Percentiles rank a stretch among this genome's conserved stretches.
These are phyloP conservation scores for Nysson spinosus DNA, from an alignment of 2,888 invertebrate genomes.

Conservation along the genomic window DNA sequence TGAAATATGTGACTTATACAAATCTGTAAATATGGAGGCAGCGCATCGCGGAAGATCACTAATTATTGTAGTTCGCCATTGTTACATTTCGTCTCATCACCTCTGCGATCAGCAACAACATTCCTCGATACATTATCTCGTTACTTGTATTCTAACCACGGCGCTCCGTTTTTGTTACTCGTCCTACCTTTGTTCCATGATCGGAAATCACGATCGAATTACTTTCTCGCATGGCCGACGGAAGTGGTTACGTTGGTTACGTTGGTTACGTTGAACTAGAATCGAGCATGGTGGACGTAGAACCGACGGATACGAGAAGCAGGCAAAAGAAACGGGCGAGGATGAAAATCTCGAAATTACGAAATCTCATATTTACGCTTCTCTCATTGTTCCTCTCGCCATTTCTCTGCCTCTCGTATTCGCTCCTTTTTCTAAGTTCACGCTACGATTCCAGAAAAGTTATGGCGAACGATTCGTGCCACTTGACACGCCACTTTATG, in stretches of 20 bases:
- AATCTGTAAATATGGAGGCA: slow-evolving; percentile 10
- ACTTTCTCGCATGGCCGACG: no score
- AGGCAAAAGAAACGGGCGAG: slow-evolving; percentile 3
- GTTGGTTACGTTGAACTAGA: background rate
- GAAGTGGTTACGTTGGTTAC: background rate
- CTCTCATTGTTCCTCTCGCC: slow-evolving; percentile 39
- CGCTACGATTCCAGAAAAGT: background rate
- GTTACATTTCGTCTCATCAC: slow-evolving; percentile 22
- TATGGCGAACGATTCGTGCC: background rate
- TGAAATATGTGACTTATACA: slow-evolving; percentile 48
- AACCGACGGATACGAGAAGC: background rate
- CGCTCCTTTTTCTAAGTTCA: no score
- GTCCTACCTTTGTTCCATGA: slow-evolving; percentile 1
- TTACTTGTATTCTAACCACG: no score
- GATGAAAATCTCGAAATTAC: slow-evolving; percentile 33
- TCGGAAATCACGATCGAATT: no score
- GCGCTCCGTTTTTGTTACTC: slow-evolving; percentile 6
- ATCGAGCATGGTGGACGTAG: background rate
- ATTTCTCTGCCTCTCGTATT: slow-evolving; percentile 17
- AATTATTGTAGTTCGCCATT: slow-evolving; percentile 40
- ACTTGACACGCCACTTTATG: slow-evolving; percentile 2
- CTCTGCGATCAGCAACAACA: no score
- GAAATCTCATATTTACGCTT: slow-evolving; percentile 51
- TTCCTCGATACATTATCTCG: no score
- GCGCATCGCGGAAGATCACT: slow-evolving; percentile 47